Base-by-base conservation (phyloP, 2,797 vertebrate species). In the Holocentrus rufus region DNA sequence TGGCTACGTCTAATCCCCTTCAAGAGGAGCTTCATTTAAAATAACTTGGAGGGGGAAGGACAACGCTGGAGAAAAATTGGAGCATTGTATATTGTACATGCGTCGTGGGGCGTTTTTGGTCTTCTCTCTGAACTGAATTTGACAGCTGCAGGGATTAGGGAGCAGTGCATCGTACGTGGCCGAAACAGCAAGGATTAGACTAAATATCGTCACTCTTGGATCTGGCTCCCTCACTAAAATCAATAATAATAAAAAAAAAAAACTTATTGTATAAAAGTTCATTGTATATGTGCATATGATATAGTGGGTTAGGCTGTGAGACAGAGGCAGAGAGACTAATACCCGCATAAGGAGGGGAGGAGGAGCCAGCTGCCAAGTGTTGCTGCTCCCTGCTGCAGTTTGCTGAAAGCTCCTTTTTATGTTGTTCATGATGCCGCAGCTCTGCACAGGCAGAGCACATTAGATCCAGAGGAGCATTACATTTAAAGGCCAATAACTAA, bases 131-230 rank as follows among this genome's bases (percentile, higher is more conserved):
- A 89, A 88, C 87, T 70, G 78, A 78, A 83, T 89, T 81, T 91
- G 92, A 91, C 91, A 92, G 91, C 81, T 89, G 82, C 77, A 79
- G 69, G 89, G 88, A 91, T 92, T 91, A 91, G 82, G 83, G 72
- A 86, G 80, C 81, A 79, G 88, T 80, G 87, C 80, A 71, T 81
- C 69, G 72, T 85, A 81, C 76, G 69, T 39, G 79, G 72, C 49
- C 77, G 83, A 84, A 90, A 90, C 85, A 85, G 76, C 69, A 36
- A 66, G 88, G 88, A 91, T 92, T 90, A 89, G 85, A 84, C 82
- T 78, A 81, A 89, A 88, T 84, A 87, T 81, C 74, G 77, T 85
- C 75, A 54, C 80, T 82, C 69, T 75, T 79, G 71, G 81, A 85
- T 84, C 73, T 36, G 74, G 70, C 76, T 82, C 57, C 65, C 85